Percentiles rank a stretch among this genome's conserved stretches.
Conservation (phyloP, 2,888 invertebrate genomes). For the Willowsia nigromaculata region DNA sequence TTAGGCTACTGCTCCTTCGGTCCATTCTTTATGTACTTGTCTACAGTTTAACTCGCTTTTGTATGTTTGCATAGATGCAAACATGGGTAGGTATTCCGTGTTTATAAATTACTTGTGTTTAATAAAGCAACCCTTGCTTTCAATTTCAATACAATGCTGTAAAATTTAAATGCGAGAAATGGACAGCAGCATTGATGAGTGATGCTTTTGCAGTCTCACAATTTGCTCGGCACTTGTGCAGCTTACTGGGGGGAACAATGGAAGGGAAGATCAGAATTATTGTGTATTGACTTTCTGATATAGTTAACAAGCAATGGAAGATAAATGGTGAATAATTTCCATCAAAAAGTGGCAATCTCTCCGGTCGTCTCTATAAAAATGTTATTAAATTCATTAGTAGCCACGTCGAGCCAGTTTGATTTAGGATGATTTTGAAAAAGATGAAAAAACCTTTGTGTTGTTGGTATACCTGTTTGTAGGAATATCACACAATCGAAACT, state of each 20-base stretch:
- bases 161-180: not conserved
- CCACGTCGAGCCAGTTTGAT: slow-evolving; percentile 57
- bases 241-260: not conserved
- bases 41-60: not conserved
- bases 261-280: not conserved
- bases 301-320: slow-evolving; percentile 45
- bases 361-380: slow-evolving; percentile 66
- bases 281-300: slow-evolving; percentile 32
- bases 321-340: slow-evolving; percentile 69
- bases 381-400: slow-evolving; percentile 70
- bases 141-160: not conserved
- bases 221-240: not conserved
- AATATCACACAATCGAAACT: not conserved
- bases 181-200: not conserved
- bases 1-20: slow-evolving; percentile 72
- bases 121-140: not conserved
- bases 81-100: not conserved
- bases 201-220: not conserved
- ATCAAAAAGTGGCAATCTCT: slow-evolving; percentile 64
- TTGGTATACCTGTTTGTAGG: not conserved
- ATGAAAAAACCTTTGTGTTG: not conserved
- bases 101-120: slow-evolving; percentile 5
- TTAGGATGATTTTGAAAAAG: slow-evolving; percentile 50
- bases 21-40: not conserved
- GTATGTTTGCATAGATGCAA: not conserved